Evolutionary conservation across 2,888 invertebrate genomes (phyloP).

Genomic region (Sminthurides aquaticus): DNA sequence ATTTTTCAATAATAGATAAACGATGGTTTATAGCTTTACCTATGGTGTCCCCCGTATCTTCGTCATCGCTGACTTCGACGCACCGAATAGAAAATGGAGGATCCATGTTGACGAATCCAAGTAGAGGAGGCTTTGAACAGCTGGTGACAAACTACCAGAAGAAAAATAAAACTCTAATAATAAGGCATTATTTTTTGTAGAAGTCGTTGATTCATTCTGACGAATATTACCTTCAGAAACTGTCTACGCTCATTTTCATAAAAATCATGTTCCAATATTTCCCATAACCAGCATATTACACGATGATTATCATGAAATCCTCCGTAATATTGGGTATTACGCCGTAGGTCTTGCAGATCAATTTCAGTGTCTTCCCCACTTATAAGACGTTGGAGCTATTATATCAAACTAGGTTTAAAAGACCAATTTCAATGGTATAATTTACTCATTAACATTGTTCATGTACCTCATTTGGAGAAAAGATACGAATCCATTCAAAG

Average conservation of each 20-base stretch:
- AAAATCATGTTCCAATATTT: constrained; percentile 84
- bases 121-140: constrained; percentile 91
- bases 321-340: constrained; percentile 96
- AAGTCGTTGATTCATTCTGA: constrained; percentile 10
- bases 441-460: background rate
- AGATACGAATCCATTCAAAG: constrained; percentile 86
- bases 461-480: constrained; percentile 86
- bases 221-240: constrained; percentile 78
- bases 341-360: constrained; percentile 76
- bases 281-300: constrained; percentile 98
- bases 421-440: background rate
- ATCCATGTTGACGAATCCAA: constrained; percentile 92
- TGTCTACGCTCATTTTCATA: constrained; percentile 80
- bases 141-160: constrained; percentile 72
- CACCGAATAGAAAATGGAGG: constrained; percentile 98
- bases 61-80: constrained; percentile 97
- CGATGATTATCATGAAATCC: constrained; percentile 97
- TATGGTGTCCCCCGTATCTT: constrained; percentile 80
- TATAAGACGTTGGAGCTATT: constrained; percentile 78
- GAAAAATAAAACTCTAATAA: background rate
- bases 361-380: constrained; percentile 92
- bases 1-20: too few relatives aligned
- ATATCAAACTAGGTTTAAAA: background rate
- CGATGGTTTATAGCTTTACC: constrained; percentile 50
- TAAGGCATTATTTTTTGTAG: background rate